Percentiles rank a stretch among this genome's conserved stretches.
Evolutionary conservation across 1,140 invertebrate genomes (phyloP).

Genomic region (Drosophila sp.): DNA sequence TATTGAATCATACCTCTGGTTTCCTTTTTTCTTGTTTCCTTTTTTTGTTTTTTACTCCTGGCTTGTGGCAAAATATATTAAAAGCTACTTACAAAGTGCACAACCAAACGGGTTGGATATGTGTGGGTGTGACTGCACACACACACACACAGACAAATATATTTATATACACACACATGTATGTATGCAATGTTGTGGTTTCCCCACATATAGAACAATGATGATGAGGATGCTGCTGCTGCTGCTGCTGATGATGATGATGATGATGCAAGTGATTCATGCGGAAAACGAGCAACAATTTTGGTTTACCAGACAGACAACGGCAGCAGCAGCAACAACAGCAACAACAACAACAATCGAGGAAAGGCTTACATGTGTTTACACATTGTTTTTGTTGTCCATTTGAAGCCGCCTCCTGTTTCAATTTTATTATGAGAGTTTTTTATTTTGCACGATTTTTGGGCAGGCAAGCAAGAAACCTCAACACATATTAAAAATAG

Average conservation of each 20-base stretch:
- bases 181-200: slow-evolving; percentile 72
- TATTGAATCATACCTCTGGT: neutral
- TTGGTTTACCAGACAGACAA: slow-evolving; percentile 79
- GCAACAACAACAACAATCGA: slow-evolving; percentile 45
- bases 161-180: slow-evolving; percentile 22
- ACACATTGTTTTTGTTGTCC: slow-evolving; percentile 50
- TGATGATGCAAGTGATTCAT: slow-evolving; percentile 80
- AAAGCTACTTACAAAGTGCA: slow-evolving; percentile 81
- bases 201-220: slow-evolving; percentile 30
- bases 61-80: slow-evolving; percentile 79
- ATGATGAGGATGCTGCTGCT: slow-evolving; percentile 2
- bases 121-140: slow-evolving; percentile 31
- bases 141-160: slow-evolving; percentile 31
- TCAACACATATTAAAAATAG: slow-evolving; percentile 62
- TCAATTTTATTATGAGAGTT: slow-evolving; percentile 72
- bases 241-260: slow-evolving; percentile 27
- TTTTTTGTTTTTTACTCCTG: slow-evolving; percentile 49
- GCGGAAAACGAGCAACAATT: slow-evolving; percentile 80
- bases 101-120: slow-evolving; percentile 53
- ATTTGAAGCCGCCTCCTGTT: slow-evolving; percentile 50
- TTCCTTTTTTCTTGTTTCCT: slow-evolving; percentile 9
- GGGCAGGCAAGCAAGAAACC: slow-evolving; percentile 24
- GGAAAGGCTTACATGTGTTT: slow-evolving; percentile 70
- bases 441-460: slow-evolving; percentile 46
- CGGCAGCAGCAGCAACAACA: slow-evolving; percentile 48